These are phyloP conservation scores for Lates japonicus DNA, from an alignment of 2,797 vertebrate species.

Conservation along the genomic window DNA sequence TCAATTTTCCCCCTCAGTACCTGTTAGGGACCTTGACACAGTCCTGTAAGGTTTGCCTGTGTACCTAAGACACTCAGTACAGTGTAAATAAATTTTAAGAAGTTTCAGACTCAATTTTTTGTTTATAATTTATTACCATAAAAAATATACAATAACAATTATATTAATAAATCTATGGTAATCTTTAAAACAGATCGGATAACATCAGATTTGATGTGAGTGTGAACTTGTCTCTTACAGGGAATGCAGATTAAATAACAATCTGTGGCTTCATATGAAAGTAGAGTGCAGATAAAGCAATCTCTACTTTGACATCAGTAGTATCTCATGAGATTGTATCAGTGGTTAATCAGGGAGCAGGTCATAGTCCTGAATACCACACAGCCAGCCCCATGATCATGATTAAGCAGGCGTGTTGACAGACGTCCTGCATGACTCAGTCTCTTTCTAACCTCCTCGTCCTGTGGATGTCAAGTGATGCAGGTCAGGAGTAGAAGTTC, in stretches of 20 bases:
- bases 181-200: neutral
- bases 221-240: neutral
- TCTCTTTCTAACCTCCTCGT: neutral
- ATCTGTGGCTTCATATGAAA: neutral
- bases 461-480: conserved; percentile 17
- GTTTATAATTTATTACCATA: conserved; percentile 12
- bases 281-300: neutral
- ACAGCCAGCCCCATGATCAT: neutral
- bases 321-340: neutral
- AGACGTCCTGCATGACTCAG: conserved; percentile 1
- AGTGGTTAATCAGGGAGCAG: neutral
- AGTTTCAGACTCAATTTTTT: conserved; percentile 39
- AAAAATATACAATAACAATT: neutral
- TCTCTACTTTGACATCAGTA: no score
- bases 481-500: conserved; percentile 78
- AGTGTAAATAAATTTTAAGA: conserved; percentile 80
- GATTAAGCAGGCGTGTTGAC: no score
- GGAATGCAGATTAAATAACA: no score
- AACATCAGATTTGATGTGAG: neutral
- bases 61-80: conserved; percentile 66
- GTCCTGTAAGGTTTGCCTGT: conserved; percentile 73
- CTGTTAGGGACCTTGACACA: conserved; percentile 57
- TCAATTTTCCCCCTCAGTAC: conserved; percentile 33
- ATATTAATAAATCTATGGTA: neutral
- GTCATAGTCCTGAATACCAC: neutral